phyloP scores from a whole-genome alignment of 1,140 invertebrate species.

The Muscidifurax raptorellus region DNA sequence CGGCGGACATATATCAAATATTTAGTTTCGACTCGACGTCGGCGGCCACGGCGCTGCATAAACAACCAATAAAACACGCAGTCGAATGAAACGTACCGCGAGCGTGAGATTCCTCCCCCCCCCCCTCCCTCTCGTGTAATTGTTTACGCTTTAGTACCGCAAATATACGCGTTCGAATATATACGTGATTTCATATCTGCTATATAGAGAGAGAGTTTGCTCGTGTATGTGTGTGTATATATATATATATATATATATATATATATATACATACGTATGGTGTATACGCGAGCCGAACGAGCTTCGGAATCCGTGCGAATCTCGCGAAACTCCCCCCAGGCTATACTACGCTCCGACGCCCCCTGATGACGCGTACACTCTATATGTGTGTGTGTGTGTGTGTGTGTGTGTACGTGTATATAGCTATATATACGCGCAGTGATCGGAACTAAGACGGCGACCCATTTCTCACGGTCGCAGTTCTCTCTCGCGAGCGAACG shows the following conservation, averaged over 20 bases:
- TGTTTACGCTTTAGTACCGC: background rate
- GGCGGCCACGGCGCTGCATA: too few species aligned
- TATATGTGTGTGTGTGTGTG: background rate
- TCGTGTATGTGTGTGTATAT: background rate
- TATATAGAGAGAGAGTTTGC: too few species aligned
- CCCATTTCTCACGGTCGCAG: conserved; percentile 34
- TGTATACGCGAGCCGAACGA: conserved; percentile 24
- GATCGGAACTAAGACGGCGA: background rate
- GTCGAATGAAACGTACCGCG: too few species aligned
- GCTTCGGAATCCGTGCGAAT: conserved; percentile 40
- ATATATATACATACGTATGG: background rate
- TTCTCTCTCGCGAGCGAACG: background rate
- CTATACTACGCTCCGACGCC: conserved; percentile 29
- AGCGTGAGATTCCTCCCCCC: too few species aligned
- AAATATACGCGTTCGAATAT: background rate
- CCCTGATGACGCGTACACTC: background rate
- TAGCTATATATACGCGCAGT: background rate
- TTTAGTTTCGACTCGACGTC: too few species aligned
- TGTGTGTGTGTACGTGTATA: background rate
- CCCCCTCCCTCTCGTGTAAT: background rate
- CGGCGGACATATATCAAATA: too few species aligned
- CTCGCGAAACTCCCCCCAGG: background rate
- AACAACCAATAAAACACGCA: too few species aligned
- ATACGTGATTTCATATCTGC: background rate
- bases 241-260: background rate